Conservation (phyloP, 35 echinoderm and acorn worm species). For the Heliocidaris tuberculata region DNA sequence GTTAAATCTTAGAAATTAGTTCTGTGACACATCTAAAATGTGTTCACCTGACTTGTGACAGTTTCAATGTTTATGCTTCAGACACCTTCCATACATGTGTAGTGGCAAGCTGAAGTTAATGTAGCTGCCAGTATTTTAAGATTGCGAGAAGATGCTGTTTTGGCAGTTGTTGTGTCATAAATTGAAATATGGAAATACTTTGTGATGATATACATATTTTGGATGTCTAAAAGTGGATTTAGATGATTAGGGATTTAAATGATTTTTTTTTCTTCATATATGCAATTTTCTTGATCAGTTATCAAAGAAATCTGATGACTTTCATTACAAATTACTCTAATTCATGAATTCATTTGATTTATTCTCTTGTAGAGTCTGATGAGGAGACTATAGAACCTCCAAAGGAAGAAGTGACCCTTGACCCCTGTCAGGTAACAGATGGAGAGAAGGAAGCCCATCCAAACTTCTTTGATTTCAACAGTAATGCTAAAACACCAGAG, state of each 20-base stretch:
- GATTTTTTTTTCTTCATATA: neutral
- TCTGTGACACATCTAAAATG: neutral
- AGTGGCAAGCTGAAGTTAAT: too few relatives aligned
- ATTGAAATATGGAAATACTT: too few relatives aligned
- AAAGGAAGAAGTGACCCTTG: constrained; percentile 36
- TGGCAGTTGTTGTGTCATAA: too few relatives aligned
- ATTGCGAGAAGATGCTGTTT: too few relatives aligned
- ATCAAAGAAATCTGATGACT: neutral
- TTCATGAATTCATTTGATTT: neutral
- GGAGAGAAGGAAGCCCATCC: constrained; percentile 50
- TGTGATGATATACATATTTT: too few relatives aligned
- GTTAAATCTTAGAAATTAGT: neutral
- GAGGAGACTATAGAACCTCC: neutral
- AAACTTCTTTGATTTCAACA: constrained; percentile 46
- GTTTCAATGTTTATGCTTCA: too few relatives aligned
- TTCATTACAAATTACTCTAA: neutral
- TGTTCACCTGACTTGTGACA: too few relatives aligned
- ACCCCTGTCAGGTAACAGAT: constrained; percentile 14
- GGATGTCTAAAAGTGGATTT: too few relatives aligned
- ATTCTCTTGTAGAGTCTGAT: neutral
- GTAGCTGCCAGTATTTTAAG: too few relatives aligned
- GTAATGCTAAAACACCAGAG: constrained; percentile 57
- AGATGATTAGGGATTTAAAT: too few relatives aligned
- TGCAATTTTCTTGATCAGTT: neutral
- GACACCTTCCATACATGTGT: too few relatives aligned